Base-by-base conservation (phyloP, 2,113 vertebrate genomes). In the Ptilorrhoa leucosticta region DNA sequence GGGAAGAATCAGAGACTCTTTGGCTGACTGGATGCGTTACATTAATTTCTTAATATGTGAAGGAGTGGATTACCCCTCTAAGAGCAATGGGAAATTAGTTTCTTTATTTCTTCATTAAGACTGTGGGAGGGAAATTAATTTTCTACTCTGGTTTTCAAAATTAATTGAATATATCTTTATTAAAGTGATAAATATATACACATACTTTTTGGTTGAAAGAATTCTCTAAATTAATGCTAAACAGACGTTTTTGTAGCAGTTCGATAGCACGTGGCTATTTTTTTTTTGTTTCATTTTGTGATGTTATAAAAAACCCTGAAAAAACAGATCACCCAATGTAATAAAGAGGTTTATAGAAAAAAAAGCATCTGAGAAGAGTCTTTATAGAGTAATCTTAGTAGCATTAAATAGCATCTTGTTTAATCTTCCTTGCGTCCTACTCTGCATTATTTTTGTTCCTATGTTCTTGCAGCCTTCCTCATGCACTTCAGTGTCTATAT, bases 141-240 rank as follows among this genome's bases (percentile, higher is more conserved):
- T 95, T 94, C 94, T 97, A 96, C 88, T 84, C 91, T 87, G 81
- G 86, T 93, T 97, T 98, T 97, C 82, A 86, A 97, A 97, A 98
- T 97, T 98, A 98, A 98, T 97, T 97, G 95, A 97, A 98, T 98
- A 98, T 96, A 97, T 98, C 96, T 98, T 98, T 97, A 97, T 97
- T 97, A 98, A 97, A 94, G 78, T 98, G 97, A 98, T 96, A 94
- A 84, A 97, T 97, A 87, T 30, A 54, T 40, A 87, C 87, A 90
- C 57, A 89, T 60, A 87, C 42, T 96, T 94, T 96, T 97, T 97
- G 96, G 94, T 95, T 97, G 96, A 96, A 97, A 96, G 94, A 94
- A 82, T 91, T 97, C 81, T 97, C 94, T 96, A 96, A 97, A 95
- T 97, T 97, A 96, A 97, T 83, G 79, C 88, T 96, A 90, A 96